Evolutionary conservation across 2,888 invertebrate genomes (phyloP).

Genomic region (Teinopalpus imperialis): DNA sequence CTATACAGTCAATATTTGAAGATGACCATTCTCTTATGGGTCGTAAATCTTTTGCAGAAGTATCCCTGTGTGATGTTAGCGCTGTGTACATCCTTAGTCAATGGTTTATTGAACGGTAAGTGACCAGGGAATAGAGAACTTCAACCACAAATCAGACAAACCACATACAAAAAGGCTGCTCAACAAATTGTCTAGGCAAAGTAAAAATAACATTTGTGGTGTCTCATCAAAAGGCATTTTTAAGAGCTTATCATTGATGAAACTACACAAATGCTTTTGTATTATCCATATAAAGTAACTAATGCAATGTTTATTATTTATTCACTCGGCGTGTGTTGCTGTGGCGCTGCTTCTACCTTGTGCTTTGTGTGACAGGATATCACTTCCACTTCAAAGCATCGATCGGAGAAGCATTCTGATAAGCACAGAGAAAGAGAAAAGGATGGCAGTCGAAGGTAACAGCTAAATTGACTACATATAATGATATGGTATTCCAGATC

Average conservation of each 20-base stretch:
- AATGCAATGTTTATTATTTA: conserved; percentile 80
- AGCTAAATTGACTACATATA: no score
- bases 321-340: conserved; percentile 82
- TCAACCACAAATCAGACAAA: conserved; percentile 61
- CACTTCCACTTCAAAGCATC: conserved; percentile 80
- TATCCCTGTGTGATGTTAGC: conserved; percentile 86
- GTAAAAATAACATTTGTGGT: conserved; percentile 57
- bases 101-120: conserved; percentile 85
- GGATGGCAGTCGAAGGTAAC: conserved; percentile 65
- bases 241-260: conserved; percentile 46
- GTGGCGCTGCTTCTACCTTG: conserved; percentile 83
- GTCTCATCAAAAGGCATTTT: conserved; percentile 50
- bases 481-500: no score
- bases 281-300: conserved; percentile 66
- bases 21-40: conserved; percentile 83
- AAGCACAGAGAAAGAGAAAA: conserved; percentile 75
- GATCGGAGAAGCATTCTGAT: conserved; percentile 79
- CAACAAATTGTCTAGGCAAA: conserved; percentile 57
- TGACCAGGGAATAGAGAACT: conserved; percentile 72
- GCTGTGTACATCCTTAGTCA: conserved; percentile 85
- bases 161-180: conserved; percentile 31
- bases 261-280: conserved; percentile 57
- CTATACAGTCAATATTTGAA: conserved; percentile 54
- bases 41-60: conserved; percentile 91
- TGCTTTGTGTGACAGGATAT: conserved; percentile 83